phyloP scores from a whole-genome alignment of 1,140 invertebrate genomes.

The Drosophila willistoni region DNA sequence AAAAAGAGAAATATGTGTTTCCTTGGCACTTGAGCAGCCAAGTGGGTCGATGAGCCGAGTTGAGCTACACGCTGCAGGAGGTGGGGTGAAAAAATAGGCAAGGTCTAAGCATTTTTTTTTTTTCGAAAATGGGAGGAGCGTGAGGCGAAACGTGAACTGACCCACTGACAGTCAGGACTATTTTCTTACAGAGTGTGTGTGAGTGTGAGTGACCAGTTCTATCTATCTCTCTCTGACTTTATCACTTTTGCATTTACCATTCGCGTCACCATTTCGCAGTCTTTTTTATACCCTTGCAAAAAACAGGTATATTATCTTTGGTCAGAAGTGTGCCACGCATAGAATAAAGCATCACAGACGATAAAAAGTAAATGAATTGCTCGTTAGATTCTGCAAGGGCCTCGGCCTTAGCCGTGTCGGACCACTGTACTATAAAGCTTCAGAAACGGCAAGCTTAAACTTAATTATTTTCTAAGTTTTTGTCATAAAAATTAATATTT shows the following conservation, averaged over 20 bases:
- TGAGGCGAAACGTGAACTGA: background rate
- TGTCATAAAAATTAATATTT: too few species aligned
- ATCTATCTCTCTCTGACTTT: background rate
- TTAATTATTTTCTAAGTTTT: too few species aligned
- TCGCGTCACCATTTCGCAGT: background rate
- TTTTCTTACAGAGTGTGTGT: background rate
- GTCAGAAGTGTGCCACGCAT: too few species aligned
- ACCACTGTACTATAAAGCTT: too few species aligned
- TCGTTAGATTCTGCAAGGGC: too few species aligned
- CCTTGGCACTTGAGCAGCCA: conserved; percentile 57
- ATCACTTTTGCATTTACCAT: background rate
- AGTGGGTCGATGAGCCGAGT: conserved; percentile 54
- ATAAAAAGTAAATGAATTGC: too few species aligned
- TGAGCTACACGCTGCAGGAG: background rate
- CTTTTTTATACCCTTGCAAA: too few species aligned
- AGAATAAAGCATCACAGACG: too few species aligned
- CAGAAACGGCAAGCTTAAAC: too few species aligned
- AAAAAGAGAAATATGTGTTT: conserved; percentile 28
- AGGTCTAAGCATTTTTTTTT: background rate
- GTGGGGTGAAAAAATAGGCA: background rate
- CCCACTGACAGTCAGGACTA: conserved; percentile 2
- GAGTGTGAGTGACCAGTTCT: conserved; percentile 45
- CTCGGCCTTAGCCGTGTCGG: too few species aligned
- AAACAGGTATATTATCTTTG: too few species aligned
- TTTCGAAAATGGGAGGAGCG: background rate